Conservation (phyloP, 2,888 invertebrate species). For the Ophion ventricosus region DNA sequence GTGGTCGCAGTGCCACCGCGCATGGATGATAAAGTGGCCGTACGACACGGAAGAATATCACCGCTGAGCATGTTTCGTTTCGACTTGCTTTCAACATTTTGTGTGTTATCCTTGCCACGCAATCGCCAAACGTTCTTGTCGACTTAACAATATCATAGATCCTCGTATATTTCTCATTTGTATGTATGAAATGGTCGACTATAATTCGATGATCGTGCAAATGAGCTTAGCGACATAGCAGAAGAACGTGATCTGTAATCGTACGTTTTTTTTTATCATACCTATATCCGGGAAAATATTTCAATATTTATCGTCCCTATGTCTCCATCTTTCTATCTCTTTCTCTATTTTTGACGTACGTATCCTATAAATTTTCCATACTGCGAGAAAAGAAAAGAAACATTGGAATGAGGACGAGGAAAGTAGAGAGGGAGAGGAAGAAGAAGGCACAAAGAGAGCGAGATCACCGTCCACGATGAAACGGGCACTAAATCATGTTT, state of each 20-base stretch:
- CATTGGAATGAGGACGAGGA: not conserved
- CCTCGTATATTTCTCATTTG: slow-evolving; percentile 5
- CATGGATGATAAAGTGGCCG: slow-evolving; percentile 78
- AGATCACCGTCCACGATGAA: slow-evolving; percentile 56
- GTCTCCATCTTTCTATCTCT: not conserved
- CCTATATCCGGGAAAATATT: slow-evolving; percentile 14
- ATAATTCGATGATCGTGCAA: not conserved
- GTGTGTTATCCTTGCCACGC: slow-evolving; percentile 36
- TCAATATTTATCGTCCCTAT: not conserved
- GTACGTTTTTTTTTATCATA: not conserved
- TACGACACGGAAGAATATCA: slow-evolving; percentile 77
- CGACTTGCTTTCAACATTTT: slow-evolving; percentile 44
- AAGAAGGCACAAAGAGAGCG: not conserved
- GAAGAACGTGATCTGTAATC: slow-evolving; percentile 2
- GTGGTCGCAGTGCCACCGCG: slow-evolving; percentile 48
- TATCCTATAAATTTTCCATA: slow-evolving; percentile 35
- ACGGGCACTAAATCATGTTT: slow-evolving; percentile 61
- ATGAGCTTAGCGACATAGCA: not conserved
- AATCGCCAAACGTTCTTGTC: slow-evolving; percentile 66
- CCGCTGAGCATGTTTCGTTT: slow-evolving; percentile 77
- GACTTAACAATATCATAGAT: slow-evolving; percentile 30
- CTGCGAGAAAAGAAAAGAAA: slow-evolving; percentile 13
- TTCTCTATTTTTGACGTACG: not conserved
- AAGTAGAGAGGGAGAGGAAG: not conserved
- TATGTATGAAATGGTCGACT: slow-evolving; percentile 4